phyloP scores from a whole-genome alignment of 2,888 invertebrate species.

The Drosophila anomelani region DNA sequence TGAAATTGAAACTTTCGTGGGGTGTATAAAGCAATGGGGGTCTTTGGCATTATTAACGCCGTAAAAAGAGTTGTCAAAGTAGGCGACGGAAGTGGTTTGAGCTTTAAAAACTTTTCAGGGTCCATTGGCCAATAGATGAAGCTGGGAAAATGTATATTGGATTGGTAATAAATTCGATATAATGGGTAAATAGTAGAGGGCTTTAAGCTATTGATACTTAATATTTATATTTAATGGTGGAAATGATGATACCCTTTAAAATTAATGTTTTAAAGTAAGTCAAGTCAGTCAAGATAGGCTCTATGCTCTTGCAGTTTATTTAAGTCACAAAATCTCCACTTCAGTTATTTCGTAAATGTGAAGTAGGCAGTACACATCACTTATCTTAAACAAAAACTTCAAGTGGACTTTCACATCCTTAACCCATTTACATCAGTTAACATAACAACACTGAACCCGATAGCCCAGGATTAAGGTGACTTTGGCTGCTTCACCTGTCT shows the following conservation, averaged over 20 bases:
- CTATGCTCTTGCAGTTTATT: neutral
- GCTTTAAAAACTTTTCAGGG: conserved; percentile 1
- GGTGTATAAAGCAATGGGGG: conserved; percentile 18
- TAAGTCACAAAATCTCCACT: neutral
- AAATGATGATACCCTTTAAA: too few relatives aligned
- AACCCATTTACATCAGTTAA: conserved; percentile 35
- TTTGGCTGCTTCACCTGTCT: conserved; percentile 21
- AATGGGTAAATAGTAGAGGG: neutral
- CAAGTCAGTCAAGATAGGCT: too few relatives aligned
- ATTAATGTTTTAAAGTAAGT: too few relatives aligned
- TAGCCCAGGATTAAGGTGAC: conserved; percentile 27
- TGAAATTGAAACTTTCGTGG: conserved; percentile 57
- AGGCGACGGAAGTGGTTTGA: conserved; percentile 12
- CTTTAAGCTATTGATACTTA: neutral
- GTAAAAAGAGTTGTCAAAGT: conserved; percentile 26
- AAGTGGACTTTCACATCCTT: conserved; percentile 5
- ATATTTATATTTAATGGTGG: too few relatives aligned
- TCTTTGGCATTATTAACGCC: conserved; percentile 11
- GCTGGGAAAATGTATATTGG: neutral
- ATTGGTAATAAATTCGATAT: conserved; percentile 4
- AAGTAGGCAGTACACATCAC: neutral
- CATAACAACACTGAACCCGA: conserved; percentile 10
- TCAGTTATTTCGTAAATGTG: too few relatives aligned
- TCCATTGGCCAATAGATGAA: neutral
- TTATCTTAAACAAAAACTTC: neutral